A percentile compares a stretch with the other conserved stretches of the same genome.
Conservation (phyloP, 2,113 vertebrate species). For the Dromaius novaehollandiae region DNA sequence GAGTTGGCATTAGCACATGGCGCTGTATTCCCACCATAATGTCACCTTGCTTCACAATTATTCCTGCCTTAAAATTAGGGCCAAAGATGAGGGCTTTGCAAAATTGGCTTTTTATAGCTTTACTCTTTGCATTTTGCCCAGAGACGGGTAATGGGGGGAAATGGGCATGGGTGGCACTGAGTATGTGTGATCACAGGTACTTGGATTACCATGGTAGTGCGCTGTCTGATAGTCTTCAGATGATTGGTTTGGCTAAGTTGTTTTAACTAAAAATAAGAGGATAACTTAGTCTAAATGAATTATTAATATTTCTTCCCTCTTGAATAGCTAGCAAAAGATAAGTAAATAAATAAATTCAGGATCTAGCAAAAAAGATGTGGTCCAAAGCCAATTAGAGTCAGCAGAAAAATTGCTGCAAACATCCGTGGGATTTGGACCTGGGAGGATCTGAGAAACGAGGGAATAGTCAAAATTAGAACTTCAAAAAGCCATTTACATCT, state of each 20-base stretch:
- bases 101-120: not conserved
- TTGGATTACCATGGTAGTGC: not conserved
- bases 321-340: not conserved
- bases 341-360: not conserved
- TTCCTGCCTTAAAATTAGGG: not conserved
- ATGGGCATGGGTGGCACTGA: not conserved
- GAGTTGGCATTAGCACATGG: not conserved
- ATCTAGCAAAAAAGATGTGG: not conserved
- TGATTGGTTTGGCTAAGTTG: not conserved
- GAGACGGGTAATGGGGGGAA: not conserved
- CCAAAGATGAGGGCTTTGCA: not conserved
- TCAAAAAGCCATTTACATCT: conserved; percentile 15
- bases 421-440: not conserved
- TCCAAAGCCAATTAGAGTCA: not conserved
- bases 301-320: not conserved
- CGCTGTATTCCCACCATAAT: not conserved
- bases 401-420: not conserved
- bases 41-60: not conserved
- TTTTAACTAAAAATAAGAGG: not conserved
- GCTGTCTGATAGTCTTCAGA: not conserved
- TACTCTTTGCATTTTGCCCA: not conserved
- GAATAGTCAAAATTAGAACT: conserved; percentile 23
- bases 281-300: not conserved
- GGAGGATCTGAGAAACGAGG: not conserved
- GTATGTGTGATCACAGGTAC: not conserved